Evolutionary conservation across 2,888 invertebrate species (phyloP), one percentile per base, ranked within the genome.

Genomic region (Himalopsyche japonica): DNA sequence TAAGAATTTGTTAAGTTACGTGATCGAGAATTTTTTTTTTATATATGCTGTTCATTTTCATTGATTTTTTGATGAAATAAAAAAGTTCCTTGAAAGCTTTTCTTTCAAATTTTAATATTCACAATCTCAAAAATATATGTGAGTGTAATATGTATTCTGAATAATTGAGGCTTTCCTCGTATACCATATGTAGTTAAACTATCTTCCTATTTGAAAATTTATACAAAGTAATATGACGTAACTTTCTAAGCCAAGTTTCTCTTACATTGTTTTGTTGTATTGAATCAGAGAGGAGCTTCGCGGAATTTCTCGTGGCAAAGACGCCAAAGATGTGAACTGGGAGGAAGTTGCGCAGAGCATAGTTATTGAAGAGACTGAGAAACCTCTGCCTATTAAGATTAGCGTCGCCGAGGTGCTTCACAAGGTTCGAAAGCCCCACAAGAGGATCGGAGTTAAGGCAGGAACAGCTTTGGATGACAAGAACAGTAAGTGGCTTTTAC

Each of bases 321-420:
- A 95, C 89, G 95, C 95, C 0, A 96, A 97, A 90, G 97, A 98
- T 89, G 94, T 97, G 0, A 97, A 97, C 90, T 98, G 97, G 97
- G 93, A 94, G 0, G 93, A 94, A 64, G 94, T 97, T 0, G 97
- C 97, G 0, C 93, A 95, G 10, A 94, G 94, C 1, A 93, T 90
- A 0, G 88, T 90, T 20, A 88, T 93, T 1, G 93, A 93, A 87
- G 93, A 93, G 30, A 92, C 94, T 0, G 95, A 96, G 88, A 95
- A 95, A 89, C 96, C 97, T 0, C 92, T 95, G 86, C 94, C 97
- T 0, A 94, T 96, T 87, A 95, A 96, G 91, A 95, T 97, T 88
- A 93, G 95, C n/a, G 94, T 95, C 0, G 92, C 94, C 1, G 97
- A 97, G 87, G 92, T 96, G 0, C 90, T 97, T 15, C 94, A 91